Conservation (phyloP, 2,113 vertebrate species). For the Ceratotherium simum region DNA sequence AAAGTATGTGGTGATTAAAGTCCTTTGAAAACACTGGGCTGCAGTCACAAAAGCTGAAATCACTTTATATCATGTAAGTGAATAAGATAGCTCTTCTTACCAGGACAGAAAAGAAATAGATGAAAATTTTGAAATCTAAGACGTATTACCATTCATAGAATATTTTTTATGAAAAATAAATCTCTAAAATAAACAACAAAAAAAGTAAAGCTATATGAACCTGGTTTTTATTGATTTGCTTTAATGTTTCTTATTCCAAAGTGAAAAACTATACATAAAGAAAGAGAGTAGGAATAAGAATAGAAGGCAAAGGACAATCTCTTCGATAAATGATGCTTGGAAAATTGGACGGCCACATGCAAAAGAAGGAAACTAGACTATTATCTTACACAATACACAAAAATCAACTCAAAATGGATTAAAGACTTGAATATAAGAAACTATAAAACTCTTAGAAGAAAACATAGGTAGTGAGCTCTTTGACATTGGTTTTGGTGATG, state of each 20-base stretch:
- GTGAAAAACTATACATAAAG: not conserved
- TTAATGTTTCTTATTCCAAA: slow-evolving; percentile 17
- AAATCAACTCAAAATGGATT: not conserved
- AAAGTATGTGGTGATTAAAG: not conserved
- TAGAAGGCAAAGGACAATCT: not conserved
- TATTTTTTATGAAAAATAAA: slow-evolving; percentile 14
- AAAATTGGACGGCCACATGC: not conserved
- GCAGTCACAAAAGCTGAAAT: not conserved
- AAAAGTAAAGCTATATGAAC: not conserved
- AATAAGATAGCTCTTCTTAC: not conserved
- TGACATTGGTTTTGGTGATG: not conserved
- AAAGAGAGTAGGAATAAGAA: not conserved
- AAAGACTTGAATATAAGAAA: not conserved
- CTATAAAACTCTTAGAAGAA: not conserved
- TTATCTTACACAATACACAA: not conserved
- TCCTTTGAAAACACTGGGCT: not conserved
- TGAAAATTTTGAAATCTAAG: not conserved
- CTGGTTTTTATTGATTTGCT: not conserved
- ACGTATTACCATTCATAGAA: not conserved
- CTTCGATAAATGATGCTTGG: not conserved
- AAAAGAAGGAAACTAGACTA: not conserved
- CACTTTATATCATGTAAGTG: not conserved
- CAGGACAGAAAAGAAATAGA: not conserved
- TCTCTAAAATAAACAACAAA: not conserved
- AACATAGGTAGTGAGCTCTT: not conserved